Conservation (phyloP, 2,797 vertebrate species). For the Ctenopoma multispine region DNA sequence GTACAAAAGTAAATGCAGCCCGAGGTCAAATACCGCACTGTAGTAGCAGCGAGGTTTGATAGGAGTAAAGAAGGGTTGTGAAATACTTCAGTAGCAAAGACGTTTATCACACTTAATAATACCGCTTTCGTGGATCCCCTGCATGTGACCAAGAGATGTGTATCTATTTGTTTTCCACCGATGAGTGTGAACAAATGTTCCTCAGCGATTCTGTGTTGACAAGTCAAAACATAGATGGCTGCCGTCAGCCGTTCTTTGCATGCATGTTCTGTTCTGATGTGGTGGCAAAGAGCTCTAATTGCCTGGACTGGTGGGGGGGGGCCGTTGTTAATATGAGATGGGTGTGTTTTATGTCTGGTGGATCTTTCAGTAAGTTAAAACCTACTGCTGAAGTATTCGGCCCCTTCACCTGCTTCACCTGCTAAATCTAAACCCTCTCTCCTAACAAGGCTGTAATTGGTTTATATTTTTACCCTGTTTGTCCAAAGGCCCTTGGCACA, state of each 20-base stretch:
- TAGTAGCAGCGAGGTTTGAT: slow-evolving; percentile 7
- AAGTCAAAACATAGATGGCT: slow-evolving; percentile 56
- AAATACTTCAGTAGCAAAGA: slow-evolving; percentile 34
- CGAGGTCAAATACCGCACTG: not conserved
- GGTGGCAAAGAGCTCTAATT: slow-evolving; percentile 43
- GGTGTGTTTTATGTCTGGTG: slow-evolving; percentile 47
- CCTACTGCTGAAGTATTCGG: slow-evolving; percentile 32
- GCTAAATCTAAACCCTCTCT: slow-evolving; percentile 60
- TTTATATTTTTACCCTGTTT: slow-evolving; percentile 77
- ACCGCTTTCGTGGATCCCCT: slow-evolving; percentile 23
- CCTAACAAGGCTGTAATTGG: slow-evolving; percentile 66
- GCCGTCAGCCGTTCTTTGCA: slow-evolving; percentile 26
- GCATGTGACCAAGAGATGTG: slow-evolving; percentile 27
- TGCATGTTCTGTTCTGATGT: slow-evolving; percentile 66
- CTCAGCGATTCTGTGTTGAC: slow-evolving; percentile 59
- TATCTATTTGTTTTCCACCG: slow-evolving; percentile 72
- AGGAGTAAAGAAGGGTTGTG: slow-evolving; percentile 24
- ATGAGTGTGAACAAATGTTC: slow-evolving; percentile 63
- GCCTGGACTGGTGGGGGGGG: slow-evolving; percentile 25
- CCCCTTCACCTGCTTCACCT: slow-evolving; percentile 7
- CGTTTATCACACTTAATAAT: slow-evolving; percentile 51
- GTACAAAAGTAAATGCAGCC: slow-evolving; percentile 45
- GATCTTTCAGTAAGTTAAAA: slow-evolving; percentile 52
- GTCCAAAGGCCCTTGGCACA: slow-evolving; percentile 78
- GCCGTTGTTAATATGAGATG: slow-evolving; percentile 37